Conservation (phyloP, 1,140 invertebrate species). For the Drosophila santomea region DNA sequence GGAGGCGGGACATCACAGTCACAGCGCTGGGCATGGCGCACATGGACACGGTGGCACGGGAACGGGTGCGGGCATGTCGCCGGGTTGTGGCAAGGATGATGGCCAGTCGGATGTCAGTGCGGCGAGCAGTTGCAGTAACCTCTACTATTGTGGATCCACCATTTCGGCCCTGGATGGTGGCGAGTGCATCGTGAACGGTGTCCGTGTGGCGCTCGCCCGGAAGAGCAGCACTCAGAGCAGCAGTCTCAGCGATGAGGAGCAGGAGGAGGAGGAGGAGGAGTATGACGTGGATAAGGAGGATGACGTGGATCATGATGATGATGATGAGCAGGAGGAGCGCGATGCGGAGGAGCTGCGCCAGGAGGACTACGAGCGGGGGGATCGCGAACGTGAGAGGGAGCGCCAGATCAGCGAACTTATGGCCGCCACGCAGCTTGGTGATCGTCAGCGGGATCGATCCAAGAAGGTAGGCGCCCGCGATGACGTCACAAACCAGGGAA, state of each 20-base stretch:
- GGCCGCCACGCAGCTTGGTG: conserved; percentile 65
- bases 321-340: conserved; percentile 16
- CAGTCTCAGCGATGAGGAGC: conserved; percentile 90
- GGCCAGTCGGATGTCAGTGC: conserved; percentile 87
- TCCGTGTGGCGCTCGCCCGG: conserved; percentile 85
- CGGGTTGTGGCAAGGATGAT: conserved; percentile 61
- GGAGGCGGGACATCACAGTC: conserved; percentile 60
- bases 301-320: background rate
- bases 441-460: conserved; percentile 49
- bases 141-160: conserved; percentile 86
- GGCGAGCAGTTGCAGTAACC: conserved; percentile 88
- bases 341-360: conserved; percentile 19
- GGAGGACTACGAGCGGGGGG: conserved; percentile 25
- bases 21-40: conserved; percentile 19
- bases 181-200: conserved; percentile 85
- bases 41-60: conserved; percentile 42
- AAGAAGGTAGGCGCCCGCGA: conserved; percentile 73
- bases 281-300: conserved; percentile 36
- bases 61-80: conserved; percentile 17
- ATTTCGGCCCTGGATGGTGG: conserved; percentile 86
- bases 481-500: conserved; percentile 71
- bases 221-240: conserved; percentile 86
- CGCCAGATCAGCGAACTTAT: conserved; percentile 63
- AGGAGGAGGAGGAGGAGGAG: conserved; percentile 87
- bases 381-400: conserved; percentile 29